Evolutionary conservation across 2,797 vertebrate species (phyloP), one percentile per base, ranked within the genome.

Genomic region (Mionectes olivaceus): DNA sequence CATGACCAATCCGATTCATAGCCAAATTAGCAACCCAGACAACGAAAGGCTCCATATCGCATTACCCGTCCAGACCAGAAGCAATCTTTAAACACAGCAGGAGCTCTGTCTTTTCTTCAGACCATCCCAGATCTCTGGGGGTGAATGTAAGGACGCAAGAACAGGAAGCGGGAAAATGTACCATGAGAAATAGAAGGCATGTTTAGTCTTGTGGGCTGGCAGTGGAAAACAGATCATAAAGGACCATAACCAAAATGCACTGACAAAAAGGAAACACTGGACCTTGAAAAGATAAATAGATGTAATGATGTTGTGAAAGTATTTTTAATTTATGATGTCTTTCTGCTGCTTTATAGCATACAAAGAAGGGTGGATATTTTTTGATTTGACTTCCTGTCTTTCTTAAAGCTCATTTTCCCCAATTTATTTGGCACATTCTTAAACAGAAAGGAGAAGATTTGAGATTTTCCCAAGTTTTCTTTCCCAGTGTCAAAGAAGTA

Each of bases 101-200:
- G 32, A 91, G 23, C 60, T 74, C 68, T 87, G 33, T 83, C 78
- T 83, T 82, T 32, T 30, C 78, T 87, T 74, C 70, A 89, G 78
- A 87, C 33, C 21, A 74, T 53, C 49, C 30, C 82, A 83, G 39
- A 89, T 39, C 41, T 79, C 94, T 61, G 33, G 10, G 44, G 19
- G 13, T 74, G 75, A 87, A 37, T 12, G 8, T 33, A 70, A 91
- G 64, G 75, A 89, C 33, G 52, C 50, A 95, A 74, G 55, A 88
- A 70, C 35, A 88, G 67, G 85, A 95, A 92, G 52, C 12, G 19
- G 56, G 52, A 43, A 89, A 92, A 94, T 74, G 56, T 56, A 89
- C 53, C n/a, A 3, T 71, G 60, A 89, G 63, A 87, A 93, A 84
- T 39, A 83, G 52, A 70, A 90, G 93, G 47, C 75, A 55, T 39